Base-by-base conservation (phyloP, 2,888 invertebrate species). In the Himalopsyche anomala region DNA sequence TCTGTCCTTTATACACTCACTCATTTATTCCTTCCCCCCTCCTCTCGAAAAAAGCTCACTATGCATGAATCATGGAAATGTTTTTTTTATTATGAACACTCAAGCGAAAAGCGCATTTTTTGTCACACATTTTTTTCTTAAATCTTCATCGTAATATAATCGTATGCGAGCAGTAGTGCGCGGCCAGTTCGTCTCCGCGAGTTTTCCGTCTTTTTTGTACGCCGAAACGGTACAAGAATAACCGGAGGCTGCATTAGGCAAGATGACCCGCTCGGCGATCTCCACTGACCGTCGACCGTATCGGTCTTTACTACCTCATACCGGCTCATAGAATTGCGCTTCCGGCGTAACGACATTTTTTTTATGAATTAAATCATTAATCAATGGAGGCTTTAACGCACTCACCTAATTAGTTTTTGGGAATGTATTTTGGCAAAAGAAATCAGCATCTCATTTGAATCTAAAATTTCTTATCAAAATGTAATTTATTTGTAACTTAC, bases 221-320 rank as follows among this genome's bases (percentile, higher is more conserved):
- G 51, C 55, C 81, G 36, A 81, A 81, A 81, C 81, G 81, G 81
- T 81, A 81, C 81, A 54, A 81, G 51, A 19, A 81, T 81, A 54
- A 55, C 81, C 55, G 54, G 81, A 81, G 81, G 81, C 81, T 81
- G 81, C 28, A 54, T 42, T 80, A 81, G 55, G 55, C 54, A 55
- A 81, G 54, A 81, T 81, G 81, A 51, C 51, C 54, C 17, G 74
- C 36, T 74, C 74, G 12, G 74, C 74, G 36, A 36, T 74, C 36
- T 74, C 36, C 38, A 5, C 28, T 38, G 38, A 28, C 12, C 74
- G 74, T 74, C 74, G 36, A 74, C 74, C 74, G 74, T 15, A 36
- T 28, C 74, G 74, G 36, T 74, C 74, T 38, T 12, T 3, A 74
- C 74, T 74, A 38, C 74, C 74, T 36, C 38, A 36, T 36, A 15